These are phyloP conservation scores for Rhagoletis zephyria DNA, from an alignment of 1,140 invertebrate species.

Conservation along the genomic window DNA sequence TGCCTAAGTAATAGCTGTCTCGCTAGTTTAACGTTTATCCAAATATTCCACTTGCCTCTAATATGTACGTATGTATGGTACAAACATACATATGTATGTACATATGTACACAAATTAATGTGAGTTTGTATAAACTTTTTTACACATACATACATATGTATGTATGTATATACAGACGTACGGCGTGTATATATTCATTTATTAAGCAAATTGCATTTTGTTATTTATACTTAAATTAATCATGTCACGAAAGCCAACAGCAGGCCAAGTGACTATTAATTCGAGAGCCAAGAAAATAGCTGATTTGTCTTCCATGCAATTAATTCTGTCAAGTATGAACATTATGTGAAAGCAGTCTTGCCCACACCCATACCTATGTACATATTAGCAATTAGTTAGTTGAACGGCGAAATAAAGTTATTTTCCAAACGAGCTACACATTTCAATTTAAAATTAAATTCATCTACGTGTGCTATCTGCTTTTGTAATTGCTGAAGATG, in stretches of 20 bases:
- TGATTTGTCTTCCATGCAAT: background rate
- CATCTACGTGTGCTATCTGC: too few species aligned
- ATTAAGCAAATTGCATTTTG: background rate
- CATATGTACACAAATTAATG: background rate
- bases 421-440: too few species aligned
- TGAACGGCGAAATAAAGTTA: too few species aligned
- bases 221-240: constrained; percentile 2
- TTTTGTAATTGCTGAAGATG: too few species aligned
- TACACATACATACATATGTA: too few species aligned
- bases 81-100: too few species aligned
- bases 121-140: background rate
- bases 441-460: too few species aligned
- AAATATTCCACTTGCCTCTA: too few species aligned
- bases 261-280: background rate
- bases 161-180: too few species aligned
- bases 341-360: background rate
- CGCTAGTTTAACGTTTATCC: background rate
- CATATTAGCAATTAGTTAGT: background rate
- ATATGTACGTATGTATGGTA: too few species aligned
- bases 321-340: background rate
- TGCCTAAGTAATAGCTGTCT: background rate
- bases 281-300: background rate
- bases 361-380: background rate
- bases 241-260: background rate
- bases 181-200: too few species aligned